A percentile compares a stretch with the other conserved stretches of the same genome.
Evolutionary conservation across 2,797 vertebrate species (phyloP).

Genomic region (Megaceryle alcyon): DNA sequence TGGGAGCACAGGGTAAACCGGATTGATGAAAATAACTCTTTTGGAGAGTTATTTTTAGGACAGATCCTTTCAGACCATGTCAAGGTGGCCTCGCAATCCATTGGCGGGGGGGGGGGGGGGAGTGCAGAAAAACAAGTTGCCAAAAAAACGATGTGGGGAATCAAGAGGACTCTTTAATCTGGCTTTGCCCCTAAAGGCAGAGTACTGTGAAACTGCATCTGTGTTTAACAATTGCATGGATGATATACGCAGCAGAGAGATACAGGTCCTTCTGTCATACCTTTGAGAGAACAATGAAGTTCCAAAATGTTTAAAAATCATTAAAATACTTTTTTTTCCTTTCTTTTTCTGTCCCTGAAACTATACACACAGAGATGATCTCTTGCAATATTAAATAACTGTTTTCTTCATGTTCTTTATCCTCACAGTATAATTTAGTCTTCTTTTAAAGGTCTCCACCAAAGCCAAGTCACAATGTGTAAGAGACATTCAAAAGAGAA

Average conservation of each 20-base stretch:
- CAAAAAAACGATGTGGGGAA: not conserved
- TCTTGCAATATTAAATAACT: not conserved
- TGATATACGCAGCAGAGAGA: not conserved
- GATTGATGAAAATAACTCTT: slow-evolving; percentile 15
- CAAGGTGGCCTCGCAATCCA: not conserved
- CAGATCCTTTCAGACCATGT: not conserved
- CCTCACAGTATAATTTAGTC: not conserved
- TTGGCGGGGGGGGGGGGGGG: too few relatives aligned
- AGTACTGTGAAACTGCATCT: not conserved
- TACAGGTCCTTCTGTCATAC: not conserved
- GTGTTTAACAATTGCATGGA: not conserved
- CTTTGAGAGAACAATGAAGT: not conserved
- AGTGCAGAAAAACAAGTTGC: not conserved
- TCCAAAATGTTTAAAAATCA: not conserved
- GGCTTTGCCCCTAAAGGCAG: not conserved
- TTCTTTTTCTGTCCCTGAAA: not conserved
- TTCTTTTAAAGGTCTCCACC: not conserved
- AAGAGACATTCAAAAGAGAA: not conserved
- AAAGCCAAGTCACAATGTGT: not conserved
- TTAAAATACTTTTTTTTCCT: not conserved
- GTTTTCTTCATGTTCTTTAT: not conserved
- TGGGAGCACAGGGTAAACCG: not conserved
- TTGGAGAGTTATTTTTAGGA: not conserved
- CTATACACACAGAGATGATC: not conserved
- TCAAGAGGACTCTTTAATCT: not conserved